Evolutionary conservation across 2,888 invertebrate genomes (phyloP), one percentile per base, ranked within the genome.

Genomic region (Ethmia dodecea): DNA sequence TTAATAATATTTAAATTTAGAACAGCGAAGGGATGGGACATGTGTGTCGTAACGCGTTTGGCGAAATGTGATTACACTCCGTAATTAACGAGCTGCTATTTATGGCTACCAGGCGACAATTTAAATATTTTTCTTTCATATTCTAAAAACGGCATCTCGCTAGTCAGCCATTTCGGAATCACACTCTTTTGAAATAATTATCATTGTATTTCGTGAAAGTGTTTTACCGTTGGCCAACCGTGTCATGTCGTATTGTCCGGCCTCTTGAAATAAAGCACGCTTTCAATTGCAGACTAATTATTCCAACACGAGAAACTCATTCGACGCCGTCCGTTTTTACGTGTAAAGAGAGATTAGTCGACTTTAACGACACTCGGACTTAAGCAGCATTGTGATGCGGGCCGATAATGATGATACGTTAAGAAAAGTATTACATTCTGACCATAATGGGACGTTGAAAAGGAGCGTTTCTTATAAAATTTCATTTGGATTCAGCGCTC

Each of bases 201-300:
- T 68, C 57, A 73, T 79, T 77, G 76, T 76, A 68, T 71, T 68
- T 30, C 66, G 79, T 77, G 84, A 86, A 86, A 86, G 84, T 86
- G 74, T 74, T 75, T 70, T 73, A 77, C 81, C 77, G 79, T 80
- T 81, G 78, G 63, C 72, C 72, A 77, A 77, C 75, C 75, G 69
- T 71, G 81, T 73, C 74, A 61, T 71, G 78, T 76, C 80, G 68
- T 77, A 74, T 70, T 70, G 80, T 78, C 72, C 72, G 60, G 71
- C 62, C 67, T 68, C 71, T 75, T 77, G 74, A 81, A 84, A 83
- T 84, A 83, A 84, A 76, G 79, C 79, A 74, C 74, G 78, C 81
- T 78, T 83, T 83, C 81, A 86, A 86, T 84, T 83, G 81, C 75
- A 80, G 68, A 83, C 80, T 86, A 84, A 86, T 86, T 86, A 86